Base-by-base conservation (phyloP, 2,888 invertebrate genomes). In the Exocentrus adspersus region DNA sequence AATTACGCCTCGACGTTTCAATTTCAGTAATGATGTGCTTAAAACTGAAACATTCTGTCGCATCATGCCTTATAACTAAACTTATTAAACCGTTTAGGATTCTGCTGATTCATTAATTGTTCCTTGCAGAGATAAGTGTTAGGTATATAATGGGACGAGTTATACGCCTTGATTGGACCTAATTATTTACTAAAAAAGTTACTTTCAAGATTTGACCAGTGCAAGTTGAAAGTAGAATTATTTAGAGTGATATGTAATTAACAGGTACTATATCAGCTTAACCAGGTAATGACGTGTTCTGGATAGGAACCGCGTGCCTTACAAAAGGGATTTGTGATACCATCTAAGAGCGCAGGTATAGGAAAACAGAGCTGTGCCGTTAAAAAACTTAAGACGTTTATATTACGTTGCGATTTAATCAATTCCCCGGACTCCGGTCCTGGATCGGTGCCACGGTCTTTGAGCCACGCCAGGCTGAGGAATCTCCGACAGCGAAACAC, bases 401-500 rank as follows among this genome's bases (percentile, higher is more conserved):
- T n/a, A n/a, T n/a, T n/a, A n/a, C n/a, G n/a, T n/a, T n/a, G n/a
- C n/a, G n/a, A n/a, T n/a, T n/a, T n/a, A n/a, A n/a, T n/a, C n/a
- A n/a, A n/a, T n/a, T n/a, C n/a, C n/a, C n/a, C n/a, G n/a, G 17
- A 37, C 9, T 7, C n/a, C 41, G 37, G 17, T 20, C 7, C 61
- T 37, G 37, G 12, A 56, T 61, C 61, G 52, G 63, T 62, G 62
- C 61, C n/a, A n/a, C n/a, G n/a, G 53, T 61, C 57, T 48, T 24
- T 45, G 59, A 63, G 50, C 52, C 59, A 45, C 60, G 24, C 62
- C 64, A 65, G 67, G 64, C 65, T 58, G 56, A 67, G 68, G 69
- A 71, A 75, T 71, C 72, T 73, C 74, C 73, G 72, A 72, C 73
- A 64, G 72, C 71, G 45, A 45, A 46, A 46, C 57, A 45, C 57